Evolutionary conservation across 1,140 invertebrate species (phyloP), one percentile per base, ranked within the genome.

Genomic region (Anagrus nilaparvatae): DNA sequence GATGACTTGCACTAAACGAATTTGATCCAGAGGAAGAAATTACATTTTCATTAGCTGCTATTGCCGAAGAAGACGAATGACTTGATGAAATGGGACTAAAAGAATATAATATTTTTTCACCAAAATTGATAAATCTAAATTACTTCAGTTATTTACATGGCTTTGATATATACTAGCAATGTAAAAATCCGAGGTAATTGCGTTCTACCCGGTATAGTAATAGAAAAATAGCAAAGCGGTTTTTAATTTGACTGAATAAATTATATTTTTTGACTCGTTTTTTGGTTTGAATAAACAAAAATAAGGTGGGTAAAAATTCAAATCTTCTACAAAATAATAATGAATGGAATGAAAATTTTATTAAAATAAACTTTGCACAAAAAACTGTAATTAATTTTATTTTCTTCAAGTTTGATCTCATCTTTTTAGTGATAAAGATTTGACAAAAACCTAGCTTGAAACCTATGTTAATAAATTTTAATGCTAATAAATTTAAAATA

Each of bases 31-130:
- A 52, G 1, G 50, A 43, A 0, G 55, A 56, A 23, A 64, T 42
- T 12, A 59, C 61, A 3, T 48, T 39, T 10, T 46, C 44, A 40
- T 64, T 61, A 0, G 55, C 56, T 4, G 63, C 48, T 13, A 47
- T 1, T 6, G n/a, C n/a, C 37, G 64, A 56, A 0, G 63, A 60
- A 20, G 54, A 51, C 7, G 63, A 65, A 38, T 59, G 56, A 44
- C 65, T 68, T 13, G 55, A 50, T 3, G 63, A 57, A 17, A 60
- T 28, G 1, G 44, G 51, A 12, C 54, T 51, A 37, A 43, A 48
- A 47, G 24, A 25, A 38, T 27, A 45, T 19, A 29, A 19, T 40
- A 31, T 3, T n/a, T 31, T 31, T 41, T 24, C 21, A 13, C 31
- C 12, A 18, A 27, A 30, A 32, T 14, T 32, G 5, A 7, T 24